Conservation (phyloP, 2,888 invertebrate genomes). For the Nemotelus pantherinus region DNA sequence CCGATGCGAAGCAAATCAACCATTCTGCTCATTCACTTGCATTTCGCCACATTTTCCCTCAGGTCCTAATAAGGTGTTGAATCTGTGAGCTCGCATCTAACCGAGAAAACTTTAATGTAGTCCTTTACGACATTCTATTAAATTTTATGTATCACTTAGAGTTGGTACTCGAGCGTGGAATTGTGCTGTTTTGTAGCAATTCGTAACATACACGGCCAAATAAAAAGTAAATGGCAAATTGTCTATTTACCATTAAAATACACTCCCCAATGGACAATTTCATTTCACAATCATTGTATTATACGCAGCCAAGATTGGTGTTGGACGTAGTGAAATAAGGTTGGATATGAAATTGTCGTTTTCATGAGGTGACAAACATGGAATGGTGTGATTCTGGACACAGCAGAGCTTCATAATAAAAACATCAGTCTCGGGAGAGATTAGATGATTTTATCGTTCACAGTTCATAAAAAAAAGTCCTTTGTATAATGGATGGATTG, state of each 20-base stretch:
- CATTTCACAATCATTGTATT: conserved; percentile 33
- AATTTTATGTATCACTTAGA: conserved; percentile 20
- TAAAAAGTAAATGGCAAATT: conserved; percentile 19
- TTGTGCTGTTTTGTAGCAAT: background rate
- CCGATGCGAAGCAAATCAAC: too few relatives aligned
- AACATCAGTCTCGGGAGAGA: conserved; percentile 17
- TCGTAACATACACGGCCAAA: background rate
- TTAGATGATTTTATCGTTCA: conserved; percentile 36
- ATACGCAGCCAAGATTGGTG: background rate
- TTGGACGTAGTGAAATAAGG: conserved; percentile 1
- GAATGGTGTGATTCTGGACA: conserved; percentile 1
- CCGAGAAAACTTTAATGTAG: conserved; percentile 5
- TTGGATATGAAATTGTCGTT: background rate
- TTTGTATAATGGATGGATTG: background rate
- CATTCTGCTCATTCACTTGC: too few relatives aligned
- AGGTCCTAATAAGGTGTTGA: too few relatives aligned
- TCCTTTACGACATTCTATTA: background rate
- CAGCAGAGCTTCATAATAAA: conserved; percentile 22
- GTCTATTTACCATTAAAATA: conserved; percentile 36
- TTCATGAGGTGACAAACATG: background rate
- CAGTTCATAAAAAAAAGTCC: conserved; percentile 23
- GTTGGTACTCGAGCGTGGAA: background rate
- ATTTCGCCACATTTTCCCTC: too few relatives aligned
- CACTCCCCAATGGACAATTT: conserved; percentile 21
- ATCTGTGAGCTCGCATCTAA: too few relatives aligned